These are phyloP conservation scores for Calliopum simillimum DNA, from an alignment of 2,888 invertebrate species.

Conservation along the genomic window DNA sequence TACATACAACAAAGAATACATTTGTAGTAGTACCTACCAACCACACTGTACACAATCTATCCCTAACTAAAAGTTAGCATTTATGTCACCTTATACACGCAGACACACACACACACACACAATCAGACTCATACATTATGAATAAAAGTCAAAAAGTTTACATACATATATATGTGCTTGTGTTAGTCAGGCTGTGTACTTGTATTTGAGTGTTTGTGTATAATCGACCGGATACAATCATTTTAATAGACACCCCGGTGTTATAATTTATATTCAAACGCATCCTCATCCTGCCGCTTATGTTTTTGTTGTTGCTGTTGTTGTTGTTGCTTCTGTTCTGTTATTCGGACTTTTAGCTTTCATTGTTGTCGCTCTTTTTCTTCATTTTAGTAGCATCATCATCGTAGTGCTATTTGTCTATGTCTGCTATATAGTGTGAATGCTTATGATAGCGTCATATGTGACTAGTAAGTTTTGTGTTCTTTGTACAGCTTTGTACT, in stretches of 20 bases:
- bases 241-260: constrained; percentile 65
- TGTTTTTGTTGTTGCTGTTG: constrained; percentile 8
- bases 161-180: constrained; percentile 12
- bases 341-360: constrained; percentile 44
- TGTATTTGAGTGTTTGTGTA: constrained; percentile 46
- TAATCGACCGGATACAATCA: constrained; percentile 65
- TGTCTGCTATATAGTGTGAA: not conserved
- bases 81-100: constrained; percentile 22
- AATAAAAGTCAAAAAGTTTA: constrained; percentile 51
- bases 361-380: constrained; percentile 29
- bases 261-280: constrained; percentile 65
- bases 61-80: constrained; percentile 26
- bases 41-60: not conserved
- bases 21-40: not conserved
- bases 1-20: not conserved
- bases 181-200: constrained; percentile 5
- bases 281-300: constrained; percentile 49
- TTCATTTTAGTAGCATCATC: constrained; percentile 7
- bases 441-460: too few relatives aligned
- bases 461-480: too few relatives aligned
- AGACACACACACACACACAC: constrained; percentile 14
- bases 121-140: constrained; percentile 17
- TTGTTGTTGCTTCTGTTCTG: too few relatives aligned
- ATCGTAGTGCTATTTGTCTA: constrained; percentile 13
- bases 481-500: too few relatives aligned